These are phyloP conservation scores for Nemotelus nigrinus DNA, from an alignment of 2,888 invertebrate species.

Conservation along the genomic window DNA sequence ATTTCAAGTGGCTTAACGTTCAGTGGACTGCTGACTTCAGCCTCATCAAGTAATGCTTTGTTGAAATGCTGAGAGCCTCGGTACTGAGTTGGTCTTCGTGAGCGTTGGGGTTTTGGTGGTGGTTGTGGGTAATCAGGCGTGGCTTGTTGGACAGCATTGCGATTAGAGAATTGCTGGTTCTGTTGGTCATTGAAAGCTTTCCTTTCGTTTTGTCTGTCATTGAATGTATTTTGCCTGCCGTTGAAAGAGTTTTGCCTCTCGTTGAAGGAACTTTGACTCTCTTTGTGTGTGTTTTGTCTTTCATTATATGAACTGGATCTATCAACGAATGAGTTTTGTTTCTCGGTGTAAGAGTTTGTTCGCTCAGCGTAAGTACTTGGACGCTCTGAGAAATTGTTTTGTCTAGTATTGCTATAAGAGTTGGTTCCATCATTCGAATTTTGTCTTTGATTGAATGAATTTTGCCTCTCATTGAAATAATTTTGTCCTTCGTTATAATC, in stretches of 20 bases:
- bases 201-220: conserved; percentile 15
- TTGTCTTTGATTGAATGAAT: neutral
- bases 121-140: neutral
- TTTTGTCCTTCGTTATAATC: conserved; percentile 11
- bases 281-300: conserved; percentile 13
- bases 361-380: neutral
- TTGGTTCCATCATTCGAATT: neutral
- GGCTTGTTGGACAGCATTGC: neutral
- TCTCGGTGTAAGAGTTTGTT: too few species aligned
- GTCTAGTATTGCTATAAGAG: neutral
- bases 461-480: conserved; percentile 12
- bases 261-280: neutral
- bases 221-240: conserved; percentile 11
- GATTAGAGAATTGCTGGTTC: neutral
- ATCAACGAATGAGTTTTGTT: neutral
- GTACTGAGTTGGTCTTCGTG: conserved; percentile 16
- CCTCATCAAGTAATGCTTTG: neutral
- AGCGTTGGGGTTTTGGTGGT: conserved; percentile 12
- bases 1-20: conserved; percentile 28
- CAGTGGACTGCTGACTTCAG: neutral
- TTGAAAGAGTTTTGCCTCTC: conserved; percentile 21
- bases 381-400: neutral
- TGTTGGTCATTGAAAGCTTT: neutral
- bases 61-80: conserved; percentile 22
- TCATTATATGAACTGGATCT: conserved; percentile 15